Conservation (phyloP, 1,140 invertebrate species). For the Semibalanus balanoides region DNA sequence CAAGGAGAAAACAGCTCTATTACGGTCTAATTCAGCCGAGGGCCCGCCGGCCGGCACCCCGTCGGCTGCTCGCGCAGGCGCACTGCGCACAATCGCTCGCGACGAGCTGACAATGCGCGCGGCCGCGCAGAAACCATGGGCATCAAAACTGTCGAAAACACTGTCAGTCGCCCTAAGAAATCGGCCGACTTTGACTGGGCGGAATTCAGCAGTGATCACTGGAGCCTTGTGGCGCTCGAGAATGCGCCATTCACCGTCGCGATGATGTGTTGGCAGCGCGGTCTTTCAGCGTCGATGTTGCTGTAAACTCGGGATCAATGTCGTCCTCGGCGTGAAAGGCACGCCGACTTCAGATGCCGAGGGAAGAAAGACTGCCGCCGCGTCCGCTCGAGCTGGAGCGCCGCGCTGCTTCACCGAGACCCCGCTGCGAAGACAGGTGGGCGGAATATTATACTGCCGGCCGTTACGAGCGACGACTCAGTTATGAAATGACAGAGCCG, state of each 20-base stretch:
- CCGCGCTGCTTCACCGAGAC: too few relatives aligned
- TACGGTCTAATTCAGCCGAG: background rate
- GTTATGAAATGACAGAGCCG: too few relatives aligned
- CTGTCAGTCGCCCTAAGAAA: background rate
- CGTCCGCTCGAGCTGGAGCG: too few relatives aligned
- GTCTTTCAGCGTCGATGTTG: background rate
- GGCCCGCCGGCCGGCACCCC: too few relatives aligned
- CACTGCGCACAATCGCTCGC: background rate
- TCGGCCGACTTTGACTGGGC: background rate
- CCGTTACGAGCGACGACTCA: too few relatives aligned
- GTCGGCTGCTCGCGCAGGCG: too few relatives aligned
- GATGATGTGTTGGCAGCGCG: background rate
- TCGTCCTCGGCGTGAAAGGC: background rate
- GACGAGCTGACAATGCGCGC: background rate
- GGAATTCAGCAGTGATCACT: background rate
- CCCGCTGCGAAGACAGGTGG: too few relatives aligned
- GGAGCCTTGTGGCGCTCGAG: background rate
- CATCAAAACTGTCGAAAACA: background rate
- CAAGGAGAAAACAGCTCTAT: background rate
- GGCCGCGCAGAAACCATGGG: background rate
- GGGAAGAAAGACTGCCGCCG: background rate
- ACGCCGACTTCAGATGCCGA: too few relatives aligned
- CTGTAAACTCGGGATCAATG: background rate
- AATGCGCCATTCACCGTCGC: background rate
- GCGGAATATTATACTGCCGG: too few relatives aligned